Conservation (phyloP, 1,140 invertebrate species). For the Teleogryllus occipitalis region DNA sequence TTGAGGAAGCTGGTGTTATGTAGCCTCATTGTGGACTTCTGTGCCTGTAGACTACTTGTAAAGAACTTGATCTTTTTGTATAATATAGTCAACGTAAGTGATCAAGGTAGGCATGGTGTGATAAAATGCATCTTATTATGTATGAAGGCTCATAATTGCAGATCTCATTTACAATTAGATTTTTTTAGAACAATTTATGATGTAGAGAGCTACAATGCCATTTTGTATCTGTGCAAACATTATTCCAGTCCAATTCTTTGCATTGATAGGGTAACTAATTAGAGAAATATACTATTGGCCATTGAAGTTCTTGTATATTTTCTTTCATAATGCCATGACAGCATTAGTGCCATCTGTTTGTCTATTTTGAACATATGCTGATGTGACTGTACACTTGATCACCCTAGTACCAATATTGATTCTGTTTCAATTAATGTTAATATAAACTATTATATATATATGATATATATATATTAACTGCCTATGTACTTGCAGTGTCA, state of each 20-base stretch:
- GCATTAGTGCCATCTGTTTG: conserved; percentile 21
- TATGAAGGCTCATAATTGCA: conserved; percentile 14
- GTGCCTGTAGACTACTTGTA: conserved; percentile 20
- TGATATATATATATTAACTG: conserved; percentile 18
- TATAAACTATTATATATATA: conserved; percentile 19
- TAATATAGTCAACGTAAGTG: conserved; percentile 11
- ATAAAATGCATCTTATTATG: conserved; percentile 16
- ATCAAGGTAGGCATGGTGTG: conserved; percentile 2
- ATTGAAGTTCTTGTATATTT: conserved; percentile 18
- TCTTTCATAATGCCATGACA: conserved; percentile 15
- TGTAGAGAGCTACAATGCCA: conserved; percentile 19
- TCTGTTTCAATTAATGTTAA: conserved; percentile 20
- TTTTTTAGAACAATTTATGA: conserved; percentile 16
- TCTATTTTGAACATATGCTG: conserved; percentile 21
- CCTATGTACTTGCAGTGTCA: conserved; percentile 20
- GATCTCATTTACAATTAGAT: conserved; percentile 18
- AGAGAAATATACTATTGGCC: conserved; percentile 16
- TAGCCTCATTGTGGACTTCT: conserved; percentile 21
- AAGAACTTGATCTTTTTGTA: background rate
- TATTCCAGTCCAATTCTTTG: conserved; percentile 14
- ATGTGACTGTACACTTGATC: conserved; percentile 18
- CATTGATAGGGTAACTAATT: conserved; percentile 11
- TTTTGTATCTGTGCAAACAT: conserved; percentile 15
- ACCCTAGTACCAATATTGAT: conserved; percentile 17
- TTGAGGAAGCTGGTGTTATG: conserved; percentile 10